Base-by-base conservation (phyloP, 2,797 vertebrate genomes). In the Sciurus carolinensis region DNA sequence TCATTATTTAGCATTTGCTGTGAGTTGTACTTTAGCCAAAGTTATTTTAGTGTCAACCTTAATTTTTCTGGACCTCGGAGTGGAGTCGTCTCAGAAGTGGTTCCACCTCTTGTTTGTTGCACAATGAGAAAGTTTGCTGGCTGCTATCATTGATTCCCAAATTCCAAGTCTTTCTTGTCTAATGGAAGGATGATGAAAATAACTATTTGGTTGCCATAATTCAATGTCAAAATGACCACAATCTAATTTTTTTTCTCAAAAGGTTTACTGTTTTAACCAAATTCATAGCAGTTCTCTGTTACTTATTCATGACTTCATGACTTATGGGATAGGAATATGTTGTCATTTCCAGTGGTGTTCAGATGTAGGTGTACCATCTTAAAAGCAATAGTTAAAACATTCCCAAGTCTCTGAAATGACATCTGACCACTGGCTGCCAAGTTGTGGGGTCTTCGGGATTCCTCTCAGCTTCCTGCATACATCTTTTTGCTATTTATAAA, bases 1-100 rank as follows among this genome's bases (percentile, higher is more conserved):
- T 95, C 97, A 98, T 98, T 98, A 98, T 33, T 72, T 97, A 97
- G 90, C 91, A 95, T 98, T 98, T 97, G 82, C 97, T 95, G 52
- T 96, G 96, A 95, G 0, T 10, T 81, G 71, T 93, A 42, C 86
- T 88, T 96, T 98, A 98, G 98, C 98, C 97, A 91, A 97, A 97
- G 98, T 94, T 97, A 97, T 98, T 97, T 98, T 96, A 92, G 91
- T 95, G 96, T 96, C 96, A 83, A 54, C 79, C 92, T 97, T 89
- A 97, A 95, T 96, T 97, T 97, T 96, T 95, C 96, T 95, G 93
- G 71, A 59, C 85, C 92, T 95, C 92, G n/a, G 79, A 94, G 72
- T 83, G 14, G 62, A 91, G 86, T 79, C 88, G 67, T 39, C 89
- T 89, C 79, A 82, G 67, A 80, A 59, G 30, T 59, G 87, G 79